A percentile compares a stretch with the other conserved stretches of the same genome.
These are phyloP conservation scores for Caenorhabditis sp. DNA, from an alignment of 2,888 invertebrate species.

Conservation along the genomic window DNA sequence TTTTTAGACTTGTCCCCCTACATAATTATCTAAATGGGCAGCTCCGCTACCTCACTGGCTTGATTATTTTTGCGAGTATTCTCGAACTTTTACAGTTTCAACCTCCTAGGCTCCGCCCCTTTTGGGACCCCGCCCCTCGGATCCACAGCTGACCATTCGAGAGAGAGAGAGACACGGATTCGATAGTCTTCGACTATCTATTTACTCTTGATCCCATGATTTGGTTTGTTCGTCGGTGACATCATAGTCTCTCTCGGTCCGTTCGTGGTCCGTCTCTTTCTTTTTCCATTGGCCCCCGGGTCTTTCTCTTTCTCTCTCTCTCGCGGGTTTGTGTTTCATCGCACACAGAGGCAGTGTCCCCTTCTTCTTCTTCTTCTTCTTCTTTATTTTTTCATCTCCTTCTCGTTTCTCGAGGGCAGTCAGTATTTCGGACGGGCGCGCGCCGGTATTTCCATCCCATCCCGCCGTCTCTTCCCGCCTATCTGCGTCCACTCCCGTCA, in stretches of 20 bases:
- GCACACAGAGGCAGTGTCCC: conserved; percentile 7
- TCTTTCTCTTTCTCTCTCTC: neutral
- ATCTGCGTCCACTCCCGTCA: conserved; percentile 10
- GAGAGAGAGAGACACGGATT: neutral
- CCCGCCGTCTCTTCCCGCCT: conserved; percentile 3
- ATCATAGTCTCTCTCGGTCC: neutral
- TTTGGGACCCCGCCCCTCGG: neutral
- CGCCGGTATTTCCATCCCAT: conserved; percentile 6
- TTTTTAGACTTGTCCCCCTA: neutral
- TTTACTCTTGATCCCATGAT: conserved; percentile 10
- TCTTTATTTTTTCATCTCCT: conserved; percentile 1
- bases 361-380: conserved; percentile 8
- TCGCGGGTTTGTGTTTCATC: conserved; percentile 17
- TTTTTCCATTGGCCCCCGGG: neutral
- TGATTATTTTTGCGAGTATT: neutral
- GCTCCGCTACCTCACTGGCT: neutral
- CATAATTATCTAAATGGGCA: neutral
- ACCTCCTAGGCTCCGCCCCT: conserved; percentile 3
- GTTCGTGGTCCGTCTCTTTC: conserved; percentile 13
- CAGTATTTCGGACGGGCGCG: conserved; percentile 11
- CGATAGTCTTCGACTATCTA: neutral
- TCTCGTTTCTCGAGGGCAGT: conserved; percentile 2
- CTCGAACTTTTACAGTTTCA: neutral
- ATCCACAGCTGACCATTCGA: conserved; percentile 13
- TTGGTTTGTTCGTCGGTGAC: neutral